phyloP scores from a whole-genome alignment of 2,113 vertebrate genomes.

The Thamnaconus septentrionalis region DNA sequence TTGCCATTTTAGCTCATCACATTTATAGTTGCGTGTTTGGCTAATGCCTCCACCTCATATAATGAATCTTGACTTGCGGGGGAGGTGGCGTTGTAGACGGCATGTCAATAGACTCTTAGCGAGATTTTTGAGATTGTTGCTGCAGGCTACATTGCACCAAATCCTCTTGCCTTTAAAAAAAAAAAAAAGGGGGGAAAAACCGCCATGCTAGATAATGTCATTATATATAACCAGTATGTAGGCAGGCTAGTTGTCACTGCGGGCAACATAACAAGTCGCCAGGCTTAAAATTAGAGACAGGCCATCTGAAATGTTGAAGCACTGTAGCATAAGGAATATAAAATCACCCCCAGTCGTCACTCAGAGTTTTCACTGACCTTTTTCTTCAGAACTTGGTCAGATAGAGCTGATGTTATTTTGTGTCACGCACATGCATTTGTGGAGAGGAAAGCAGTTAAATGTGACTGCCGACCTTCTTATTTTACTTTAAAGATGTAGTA shows the following conservation, averaged over 20 bases:
- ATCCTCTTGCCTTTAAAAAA: conserved; percentile 22
- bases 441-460: not conserved
- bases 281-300: conserved; percentile 32
- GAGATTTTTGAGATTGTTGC: conserved; percentile 21
- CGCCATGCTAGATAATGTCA: conserved; percentile 35
- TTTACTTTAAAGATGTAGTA: too few relatives aligned
- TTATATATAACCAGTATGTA: conserved; percentile 37
- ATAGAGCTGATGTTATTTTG: not conserved
- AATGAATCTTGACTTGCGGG: conserved; percentile 11
- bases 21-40: conserved; percentile 46
- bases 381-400: not conserved
- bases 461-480: too few relatives aligned
- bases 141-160: conserved; percentile 27
- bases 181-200: conserved; percentile 6
- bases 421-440: not conserved
- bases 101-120: conserved; percentile 26
- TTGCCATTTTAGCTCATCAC: conserved; percentile 35
- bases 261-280: conserved; percentile 18
- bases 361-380: not conserved
- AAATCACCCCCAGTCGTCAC: conserved; percentile 1
- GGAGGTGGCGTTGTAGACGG: conserved; percentile 5
- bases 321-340: conserved; percentile 13
- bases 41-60: conserved; percentile 13
- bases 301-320: conserved; percentile 33
- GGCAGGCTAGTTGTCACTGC: conserved; percentile 31